phyloP scores from a whole-genome alignment of 1,140 invertebrate genomes.

The Homarus americanus region DNA sequence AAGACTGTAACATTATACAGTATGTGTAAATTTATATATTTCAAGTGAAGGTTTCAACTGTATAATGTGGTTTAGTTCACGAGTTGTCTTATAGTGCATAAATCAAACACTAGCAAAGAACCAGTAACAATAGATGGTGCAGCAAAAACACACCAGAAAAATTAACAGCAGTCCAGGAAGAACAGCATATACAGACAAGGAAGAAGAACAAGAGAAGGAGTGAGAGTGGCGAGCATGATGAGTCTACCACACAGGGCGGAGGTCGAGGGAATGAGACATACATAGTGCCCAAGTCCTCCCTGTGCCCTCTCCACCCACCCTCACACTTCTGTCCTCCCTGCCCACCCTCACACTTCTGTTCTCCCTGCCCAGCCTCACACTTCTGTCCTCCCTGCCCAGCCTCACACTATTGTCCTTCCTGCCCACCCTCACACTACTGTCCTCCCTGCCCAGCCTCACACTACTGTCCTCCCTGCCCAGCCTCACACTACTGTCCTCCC shows the following conservation, averaged over 20 bases:
- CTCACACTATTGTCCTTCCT: not conserved
- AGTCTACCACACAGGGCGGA: not conserved
- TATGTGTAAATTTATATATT: too few species aligned
- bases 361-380: not conserved
- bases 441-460: not conserved
- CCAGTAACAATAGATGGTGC: too few species aligned
- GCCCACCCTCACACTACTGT: not conserved
- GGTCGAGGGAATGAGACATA: too few species aligned
- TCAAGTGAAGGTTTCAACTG: too few species aligned
- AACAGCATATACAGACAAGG: not conserved
- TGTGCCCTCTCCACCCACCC: not conserved
- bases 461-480: not conserved
- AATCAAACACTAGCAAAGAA: too few species aligned
- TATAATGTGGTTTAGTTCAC: too few species aligned
- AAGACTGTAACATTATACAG: too few species aligned
- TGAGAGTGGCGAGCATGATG: conserved; percentile 28
- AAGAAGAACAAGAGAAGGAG: conserved; percentile 11
- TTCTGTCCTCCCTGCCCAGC: not conserved
- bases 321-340: not conserved
- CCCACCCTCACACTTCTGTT: not conserved
- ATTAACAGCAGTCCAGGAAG: too few species aligned
- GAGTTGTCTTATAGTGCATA: too few species aligned
- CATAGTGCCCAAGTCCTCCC: not conserved
- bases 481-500: not conserved
- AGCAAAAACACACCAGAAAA: too few species aligned